A percentile compares a stretch with the other conserved stretches of the same genome.
Evolutionary conservation across 2,888 invertebrate species (phyloP).

Genomic region (Diabrotica balteata): DNA sequence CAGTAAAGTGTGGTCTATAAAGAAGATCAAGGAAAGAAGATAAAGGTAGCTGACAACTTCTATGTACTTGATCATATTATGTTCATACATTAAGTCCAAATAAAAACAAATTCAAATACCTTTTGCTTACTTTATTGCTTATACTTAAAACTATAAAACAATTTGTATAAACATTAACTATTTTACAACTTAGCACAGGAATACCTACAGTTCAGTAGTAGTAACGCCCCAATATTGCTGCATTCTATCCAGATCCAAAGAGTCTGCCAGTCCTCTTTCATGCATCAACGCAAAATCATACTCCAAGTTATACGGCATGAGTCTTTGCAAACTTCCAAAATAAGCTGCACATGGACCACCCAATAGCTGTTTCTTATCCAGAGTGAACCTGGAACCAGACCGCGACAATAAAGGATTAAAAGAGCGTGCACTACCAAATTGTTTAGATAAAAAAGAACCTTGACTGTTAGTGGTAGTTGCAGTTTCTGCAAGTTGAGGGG

Average conservation of each 20-base stretch:
- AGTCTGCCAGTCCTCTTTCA: conserved; percentile 77
- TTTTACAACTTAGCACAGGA: not conserved
- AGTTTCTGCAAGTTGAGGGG: conserved; percentile 68
- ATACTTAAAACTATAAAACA: no score
- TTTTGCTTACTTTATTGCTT: no score
- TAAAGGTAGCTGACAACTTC: no score
- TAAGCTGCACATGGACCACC: conserved; percentile 88
- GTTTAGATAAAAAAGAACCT: conserved; percentile 71
- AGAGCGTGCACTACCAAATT: conserved; percentile 82
- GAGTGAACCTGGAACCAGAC: conserved; percentile 66
- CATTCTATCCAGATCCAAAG: conserved; percentile 83
- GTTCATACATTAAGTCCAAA: no score
- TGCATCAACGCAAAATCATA: conserved; percentile 86
- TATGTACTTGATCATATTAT: no score
- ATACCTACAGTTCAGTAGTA: conserved; percentile 78
- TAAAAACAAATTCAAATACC: no score
- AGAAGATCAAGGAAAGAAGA: no score
- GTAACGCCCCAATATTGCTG: conserved; percentile 92
- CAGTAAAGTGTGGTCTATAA: no score
- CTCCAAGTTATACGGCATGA: conserved; percentile 85
- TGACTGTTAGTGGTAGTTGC: conserved; percentile 46
- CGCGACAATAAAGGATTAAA: conserved; percentile 71
- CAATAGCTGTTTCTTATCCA: conserved; percentile 67
- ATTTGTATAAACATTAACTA: no score
- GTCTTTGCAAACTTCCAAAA: conserved; percentile 82